These are phyloP conservation scores for Ommatoiulus sabulosus DNA, from an alignment of 2,888 invertebrate genomes.

Conservation along the genomic window DNA sequence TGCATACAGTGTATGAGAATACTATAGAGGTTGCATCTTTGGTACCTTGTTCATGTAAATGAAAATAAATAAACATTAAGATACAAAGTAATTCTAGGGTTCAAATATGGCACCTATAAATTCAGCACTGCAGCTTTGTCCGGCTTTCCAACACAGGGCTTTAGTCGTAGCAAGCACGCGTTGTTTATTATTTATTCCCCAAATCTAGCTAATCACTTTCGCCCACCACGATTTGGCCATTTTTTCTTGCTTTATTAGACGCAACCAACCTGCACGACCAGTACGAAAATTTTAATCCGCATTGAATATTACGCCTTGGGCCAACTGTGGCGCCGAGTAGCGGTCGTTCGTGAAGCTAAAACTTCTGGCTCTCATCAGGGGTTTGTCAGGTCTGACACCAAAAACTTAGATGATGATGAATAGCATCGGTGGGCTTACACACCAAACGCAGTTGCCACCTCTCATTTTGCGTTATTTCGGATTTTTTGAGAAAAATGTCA, in stretches of 20 bases:
- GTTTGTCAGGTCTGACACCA: conserved; percentile 31
- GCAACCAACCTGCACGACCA: not conserved
- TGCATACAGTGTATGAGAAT: too few relatives aligned
- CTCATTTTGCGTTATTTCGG: not conserved
- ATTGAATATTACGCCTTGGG: not conserved
- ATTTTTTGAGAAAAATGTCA: not conserved
- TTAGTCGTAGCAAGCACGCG: not conserved
- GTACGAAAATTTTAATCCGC: conserved; percentile 10
- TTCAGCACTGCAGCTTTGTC: not conserved
- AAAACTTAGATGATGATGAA: conserved; percentile 36
- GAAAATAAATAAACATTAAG: too few relatives aligned
- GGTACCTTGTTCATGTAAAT: not conserved
- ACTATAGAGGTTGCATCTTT: too few relatives aligned
- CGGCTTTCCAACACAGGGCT: not conserved
- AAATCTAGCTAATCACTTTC: conserved; percentile 8
- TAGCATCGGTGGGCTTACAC: not conserved
- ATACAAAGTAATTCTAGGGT: too few relatives aligned
- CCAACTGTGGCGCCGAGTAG: conserved; percentile 16
- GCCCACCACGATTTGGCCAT: not conserved
- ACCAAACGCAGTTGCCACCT: not conserved
- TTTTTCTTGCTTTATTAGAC: conserved; percentile 2
- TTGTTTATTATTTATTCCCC: not conserved
- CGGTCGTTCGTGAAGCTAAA: conserved; percentile 17
- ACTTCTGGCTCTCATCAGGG: conserved; percentile 25
- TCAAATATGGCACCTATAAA: too few relatives aligned